Percentiles rank a stretch among this genome's conserved stretches.
These are phyloP conservation scores for Cirrhinus molitorella DNA, from an alignment of 2,797 vertebrate genomes.

Conservation along the genomic window DNA sequence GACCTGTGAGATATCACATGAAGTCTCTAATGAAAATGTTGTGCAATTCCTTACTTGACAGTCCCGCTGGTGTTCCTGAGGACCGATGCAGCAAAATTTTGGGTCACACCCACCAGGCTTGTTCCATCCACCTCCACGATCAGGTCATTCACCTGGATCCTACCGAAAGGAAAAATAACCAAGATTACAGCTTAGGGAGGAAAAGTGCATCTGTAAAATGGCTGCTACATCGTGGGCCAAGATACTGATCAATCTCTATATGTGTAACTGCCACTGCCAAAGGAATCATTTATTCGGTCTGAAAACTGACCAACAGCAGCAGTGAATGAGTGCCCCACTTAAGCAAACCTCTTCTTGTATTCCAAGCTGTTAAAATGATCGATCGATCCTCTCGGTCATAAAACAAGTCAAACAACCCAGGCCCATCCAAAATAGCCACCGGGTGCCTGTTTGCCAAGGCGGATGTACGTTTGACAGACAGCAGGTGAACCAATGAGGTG, in stretches of 20 bases:
- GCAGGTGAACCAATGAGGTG: constrained; percentile 11
- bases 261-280: background rate
- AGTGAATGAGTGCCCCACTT: constrained; percentile 14
- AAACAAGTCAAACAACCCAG: constrained; percentile 19
- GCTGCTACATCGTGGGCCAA: background rate
- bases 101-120: constrained; percentile 94
- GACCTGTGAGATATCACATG: background rate
- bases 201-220: background rate
- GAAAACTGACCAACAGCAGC: constrained; percentile 8
- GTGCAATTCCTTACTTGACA: constrained; percentile 82
- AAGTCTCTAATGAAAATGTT: background rate
- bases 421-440: background rate
- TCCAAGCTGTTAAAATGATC: constrained; percentile 46
- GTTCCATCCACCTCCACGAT: constrained; percentile 96
- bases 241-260: constrained; percentile 24
- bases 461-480: background rate
- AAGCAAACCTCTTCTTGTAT: constrained; percentile 29
- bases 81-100: constrained; percentile 94
- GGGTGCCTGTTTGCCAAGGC: background rate
- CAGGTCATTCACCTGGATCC: constrained; percentile 95
- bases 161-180: constrained; percentile 61
- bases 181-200: background rate
- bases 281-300: background rate
- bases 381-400: constrained; percentile 34
- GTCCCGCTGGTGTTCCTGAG: constrained; percentile 93